Conservation (phyloP, 2,888 invertebrate genomes). For the Amphipoea lucens region DNA sequence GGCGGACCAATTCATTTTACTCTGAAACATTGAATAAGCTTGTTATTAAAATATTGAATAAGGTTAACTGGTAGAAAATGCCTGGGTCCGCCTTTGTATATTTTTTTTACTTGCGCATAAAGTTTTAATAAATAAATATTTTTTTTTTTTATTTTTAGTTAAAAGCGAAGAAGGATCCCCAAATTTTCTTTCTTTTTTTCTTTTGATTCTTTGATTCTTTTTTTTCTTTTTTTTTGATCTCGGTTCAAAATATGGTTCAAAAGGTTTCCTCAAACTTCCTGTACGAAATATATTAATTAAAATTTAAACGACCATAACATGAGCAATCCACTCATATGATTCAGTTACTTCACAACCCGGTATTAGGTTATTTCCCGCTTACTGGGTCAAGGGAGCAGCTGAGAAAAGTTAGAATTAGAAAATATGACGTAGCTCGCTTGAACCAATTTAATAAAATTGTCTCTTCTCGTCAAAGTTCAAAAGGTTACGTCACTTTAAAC, state of each 20-base stretch:
- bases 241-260: background rate
- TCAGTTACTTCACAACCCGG: conserved; percentile 14
- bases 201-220: too few relatives aligned
- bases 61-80: too few relatives aligned
- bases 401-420: conserved; percentile 50
- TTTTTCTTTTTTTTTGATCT: too few relatives aligned
- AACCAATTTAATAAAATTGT: conserved; percentile 24
- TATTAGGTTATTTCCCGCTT: conserved; percentile 40
- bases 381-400: conserved; percentile 43
- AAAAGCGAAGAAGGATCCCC: background rate
- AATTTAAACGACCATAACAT: background rate
- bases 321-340: conserved; percentile 2
- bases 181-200: background rate
- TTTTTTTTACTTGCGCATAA: too few relatives aligned
- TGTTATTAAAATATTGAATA: too few relatives aligned
- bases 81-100: too few relatives aligned
- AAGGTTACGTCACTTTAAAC: background rate
- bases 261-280: background rate
- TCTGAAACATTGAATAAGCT: too few relatives aligned
- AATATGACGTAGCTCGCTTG: conserved; percentile 1
- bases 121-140: too few relatives aligned
- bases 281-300: background rate
- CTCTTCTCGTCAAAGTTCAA: background rate
- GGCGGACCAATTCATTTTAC: too few relatives aligned
- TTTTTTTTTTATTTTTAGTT: too few relatives aligned